Evolutionary conservation across 2,797 vertebrate genomes (phyloP), one percentile per base, ranked within the genome.

Genomic region (Microtus californicus): DNA sequence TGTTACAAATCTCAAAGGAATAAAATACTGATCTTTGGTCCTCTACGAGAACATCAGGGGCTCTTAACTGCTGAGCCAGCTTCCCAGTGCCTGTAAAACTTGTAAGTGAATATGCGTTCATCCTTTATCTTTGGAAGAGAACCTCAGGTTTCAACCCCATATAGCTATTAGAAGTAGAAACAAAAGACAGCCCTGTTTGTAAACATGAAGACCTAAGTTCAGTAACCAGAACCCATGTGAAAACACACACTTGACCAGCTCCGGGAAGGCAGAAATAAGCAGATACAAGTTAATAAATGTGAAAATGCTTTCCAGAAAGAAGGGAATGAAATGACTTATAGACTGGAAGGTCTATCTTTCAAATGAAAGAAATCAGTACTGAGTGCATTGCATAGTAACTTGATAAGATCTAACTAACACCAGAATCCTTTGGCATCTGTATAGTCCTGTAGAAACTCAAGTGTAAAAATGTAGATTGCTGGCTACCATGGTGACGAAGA

Each of bases 391-490:
- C 51, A 61, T 69, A 76, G 37, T 95, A 86, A 82, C 29, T 73
- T 73, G 73, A 34, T 31, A 79, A 90, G 31, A 1, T 90, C 25
- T 56, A 40, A 37, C 11, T 93, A 89, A 87, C 61, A 82, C 34
- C 71, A 37, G 56, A 93, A 86, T 87, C 21, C 56, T 93, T 77
- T 89, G 65, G 51, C 77, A 48, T 77, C 31, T 9, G 37, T 81
- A 63, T 71, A 21, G 79, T 73, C 56, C 94, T 95, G 0, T 3
- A 94, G 88, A 92, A 97, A 95, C 37, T 76, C 65, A 48, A 91
- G 45, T 85, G 71, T 81, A 54, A 93, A 95, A 94, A 29, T 93
- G 45, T 77, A n/a, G 45, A 40, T 71, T 97, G 1, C 37, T 69
- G 14, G 43, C 69, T 45, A 61, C 56, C 89, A 73, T 83, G 17